Conservation (phyloP, 2,797 vertebrate species). For the Enteromius fasciolatus region DNA sequence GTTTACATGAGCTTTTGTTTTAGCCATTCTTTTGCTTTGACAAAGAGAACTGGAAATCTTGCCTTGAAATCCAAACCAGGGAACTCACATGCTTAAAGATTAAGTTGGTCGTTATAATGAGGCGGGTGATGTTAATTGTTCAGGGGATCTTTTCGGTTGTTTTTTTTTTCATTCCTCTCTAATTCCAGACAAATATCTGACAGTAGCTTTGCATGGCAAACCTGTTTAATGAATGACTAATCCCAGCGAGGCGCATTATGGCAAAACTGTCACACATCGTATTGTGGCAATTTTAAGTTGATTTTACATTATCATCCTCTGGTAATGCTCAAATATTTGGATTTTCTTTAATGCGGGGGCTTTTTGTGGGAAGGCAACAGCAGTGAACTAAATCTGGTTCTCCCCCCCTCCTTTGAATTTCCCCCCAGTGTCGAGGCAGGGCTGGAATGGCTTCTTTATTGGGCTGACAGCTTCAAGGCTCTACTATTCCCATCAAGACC, state of each 20-base stretch:
- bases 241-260: conserved; percentile 79
- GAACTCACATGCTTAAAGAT: conserved; percentile 77
- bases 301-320: conserved; percentile 86
- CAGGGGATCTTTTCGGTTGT: conserved; percentile 67
- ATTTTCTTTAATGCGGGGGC: conserved; percentile 79
- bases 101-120: conserved; percentile 77
- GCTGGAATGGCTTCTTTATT: conserved; percentile 74
- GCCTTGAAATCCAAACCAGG: conserved; percentile 69
- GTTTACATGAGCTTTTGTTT: conserved; percentile 67
- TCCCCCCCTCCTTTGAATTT: conserved; percentile 68
- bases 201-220: conserved; percentile 85
- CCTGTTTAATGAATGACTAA: conserved; percentile 85
- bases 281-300: conserved; percentile 84
- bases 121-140: conserved; percentile 78
- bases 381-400: conserved; percentile 77
- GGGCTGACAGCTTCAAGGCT: conserved; percentile 76
- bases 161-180: conserved; percentile 71
- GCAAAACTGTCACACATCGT: conserved; percentile 80
- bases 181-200: conserved; percentile 82
- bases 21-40: conserved; percentile 67
- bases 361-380: conserved; percentile 75
- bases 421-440: conserved; percentile 69
- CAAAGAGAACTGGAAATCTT: conserved; percentile 67
- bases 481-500: conserved; percentile 72
- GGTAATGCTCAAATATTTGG: conserved; percentile 83